Evolutionary conservation across 2,888 invertebrate genomes (phyloP).

Genomic region (Plagodis dolabraria): DNA sequence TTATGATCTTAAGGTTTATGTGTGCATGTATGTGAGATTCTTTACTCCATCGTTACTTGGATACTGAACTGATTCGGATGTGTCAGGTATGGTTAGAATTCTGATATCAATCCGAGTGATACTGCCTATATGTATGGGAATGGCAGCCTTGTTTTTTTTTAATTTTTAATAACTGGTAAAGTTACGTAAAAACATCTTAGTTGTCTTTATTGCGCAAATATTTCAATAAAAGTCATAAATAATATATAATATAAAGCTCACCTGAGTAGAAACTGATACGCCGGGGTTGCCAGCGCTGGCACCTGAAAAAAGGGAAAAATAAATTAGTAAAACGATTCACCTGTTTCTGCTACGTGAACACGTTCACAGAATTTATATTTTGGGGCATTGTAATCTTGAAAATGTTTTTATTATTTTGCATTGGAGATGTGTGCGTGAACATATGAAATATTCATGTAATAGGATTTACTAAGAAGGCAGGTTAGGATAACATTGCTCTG

Average conservation of each 20-base stretch:
- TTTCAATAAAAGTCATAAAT: background rate
- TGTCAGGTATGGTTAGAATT: no score
- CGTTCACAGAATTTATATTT: slow-evolving; percentile 28
- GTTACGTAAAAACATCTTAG: no score
- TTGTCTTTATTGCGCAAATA: background rate
- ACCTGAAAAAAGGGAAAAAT: slow-evolving; percentile 58
- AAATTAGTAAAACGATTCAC: slow-evolving; percentile 23
- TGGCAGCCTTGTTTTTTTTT: no score
- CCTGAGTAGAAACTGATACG: slow-evolving; percentile 80
- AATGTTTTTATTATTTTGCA: slow-evolving; percentile 19
- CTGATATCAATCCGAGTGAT: no score
- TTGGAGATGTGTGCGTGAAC: slow-evolving; percentile 15
- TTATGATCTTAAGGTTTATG: no score
- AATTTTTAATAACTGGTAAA: no score
- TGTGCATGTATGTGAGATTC: no score
- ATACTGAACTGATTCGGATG: no score
- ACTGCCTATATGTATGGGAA: no score
- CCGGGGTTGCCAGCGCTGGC: slow-evolving; percentile 63
- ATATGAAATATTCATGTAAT: slow-evolving; percentile 23
- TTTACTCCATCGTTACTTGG: no score
- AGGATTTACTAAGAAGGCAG: slow-evolving; percentile 13
- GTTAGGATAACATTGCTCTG: slow-evolving; percentile 17
- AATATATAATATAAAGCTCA: slow-evolving; percentile 42
- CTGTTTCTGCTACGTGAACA: slow-evolving; percentile 22
- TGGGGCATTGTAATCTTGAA: slow-evolving; percentile 24